Evolutionary conservation across 2,888 invertebrate genomes (phyloP).

Genomic region (Ormyrus thymus): DNA sequence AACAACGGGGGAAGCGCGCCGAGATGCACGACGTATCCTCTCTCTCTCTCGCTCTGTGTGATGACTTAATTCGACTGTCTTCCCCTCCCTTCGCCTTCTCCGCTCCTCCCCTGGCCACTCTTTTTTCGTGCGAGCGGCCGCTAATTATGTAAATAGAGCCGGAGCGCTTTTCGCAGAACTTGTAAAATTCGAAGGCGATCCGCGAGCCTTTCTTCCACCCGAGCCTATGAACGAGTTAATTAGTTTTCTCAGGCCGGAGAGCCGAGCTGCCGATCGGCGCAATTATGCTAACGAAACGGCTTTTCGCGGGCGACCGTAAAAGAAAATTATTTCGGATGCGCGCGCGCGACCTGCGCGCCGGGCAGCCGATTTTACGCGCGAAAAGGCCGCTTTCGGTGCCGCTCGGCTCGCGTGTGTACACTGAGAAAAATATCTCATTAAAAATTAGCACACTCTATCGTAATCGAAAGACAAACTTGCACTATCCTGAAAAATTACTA

Average conservation of each 20-base stretch:
- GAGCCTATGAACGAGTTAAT: conserved; percentile 12
- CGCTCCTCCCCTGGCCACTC: not conserved
- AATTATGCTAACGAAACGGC: conserved; percentile 17
- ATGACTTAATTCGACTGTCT: conserved; percentile 50
- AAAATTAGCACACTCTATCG: too few relatives aligned
- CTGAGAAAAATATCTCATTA: too few relatives aligned
- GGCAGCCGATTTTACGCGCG: too few relatives aligned
- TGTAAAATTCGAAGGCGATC: not conserved
- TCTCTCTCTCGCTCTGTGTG: conserved; percentile 35
- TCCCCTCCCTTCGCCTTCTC: not conserved
- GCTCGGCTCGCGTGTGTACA: too few relatives aligned
- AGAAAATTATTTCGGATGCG: not conserved
- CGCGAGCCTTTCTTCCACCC: not conserved
- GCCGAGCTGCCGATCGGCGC: not conserved
- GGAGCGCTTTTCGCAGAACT: conserved; percentile 8
- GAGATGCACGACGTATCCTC: conserved; percentile 27
- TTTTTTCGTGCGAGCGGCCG: conserved; percentile 2
- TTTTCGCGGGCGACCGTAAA: not conserved
- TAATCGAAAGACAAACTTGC: too few relatives aligned
- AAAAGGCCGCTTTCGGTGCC: too few relatives aligned
- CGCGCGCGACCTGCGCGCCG: not conserved
- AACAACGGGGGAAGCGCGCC: conserved; percentile 15
- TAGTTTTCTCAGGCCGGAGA: conserved; percentile 1
- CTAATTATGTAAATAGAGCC: conserved; percentile 46
- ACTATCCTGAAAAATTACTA: too few relatives aligned